Evolutionary conservation across 2,888 invertebrate genomes (phyloP), one percentile per base, ranked within the genome.

Genomic region (Hedya salicella): DNA sequence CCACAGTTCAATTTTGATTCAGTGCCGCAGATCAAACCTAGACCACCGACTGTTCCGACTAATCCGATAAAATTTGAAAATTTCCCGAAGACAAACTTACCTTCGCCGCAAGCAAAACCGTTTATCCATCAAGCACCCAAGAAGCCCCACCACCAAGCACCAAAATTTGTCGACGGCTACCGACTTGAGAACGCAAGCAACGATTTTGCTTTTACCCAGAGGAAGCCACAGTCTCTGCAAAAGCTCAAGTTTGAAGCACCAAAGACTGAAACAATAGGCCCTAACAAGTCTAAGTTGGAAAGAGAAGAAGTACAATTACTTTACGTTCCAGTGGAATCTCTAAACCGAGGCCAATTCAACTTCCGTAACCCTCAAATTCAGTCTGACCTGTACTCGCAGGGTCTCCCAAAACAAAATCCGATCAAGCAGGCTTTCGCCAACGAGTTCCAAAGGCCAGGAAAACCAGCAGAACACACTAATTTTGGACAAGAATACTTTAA

Each of bases 261-360:
- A 0, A 84, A 84, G 70, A 67, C 75, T 8, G 85, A 88, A 64
- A 67, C 74, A 16, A 66, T 80, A 17, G 68, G 80, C 3, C 75
- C 79, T 56, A 75, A 73, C 8, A 83, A 80, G 67, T 77, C 82
- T 11, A 89, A 87, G 75, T 71, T 81, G 1, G 93, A 93, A 80
- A 88, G 91, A 73, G 95, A 95, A 82, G 95, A 95, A 85, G 95
- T 97, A 0, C 97, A 97, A 78, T 83, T 97, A 40, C 89, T 97
- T 0, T 97, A 97, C 78, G 96, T 97, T 0, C 97, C 97, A 4
- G 93, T 96, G 21, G 96, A 97, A 77, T 94, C 96, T 0, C 82
- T 96, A 19, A 94, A 94, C 72, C 82, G 86, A 73, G 92, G 92
- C 8, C 88, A 89, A 70, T 90, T 86, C 69, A 87, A 91, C 76